phyloP scores from a whole-genome alignment of 2,113 vertebrate genomes.

The Lepus americanus region DNA sequence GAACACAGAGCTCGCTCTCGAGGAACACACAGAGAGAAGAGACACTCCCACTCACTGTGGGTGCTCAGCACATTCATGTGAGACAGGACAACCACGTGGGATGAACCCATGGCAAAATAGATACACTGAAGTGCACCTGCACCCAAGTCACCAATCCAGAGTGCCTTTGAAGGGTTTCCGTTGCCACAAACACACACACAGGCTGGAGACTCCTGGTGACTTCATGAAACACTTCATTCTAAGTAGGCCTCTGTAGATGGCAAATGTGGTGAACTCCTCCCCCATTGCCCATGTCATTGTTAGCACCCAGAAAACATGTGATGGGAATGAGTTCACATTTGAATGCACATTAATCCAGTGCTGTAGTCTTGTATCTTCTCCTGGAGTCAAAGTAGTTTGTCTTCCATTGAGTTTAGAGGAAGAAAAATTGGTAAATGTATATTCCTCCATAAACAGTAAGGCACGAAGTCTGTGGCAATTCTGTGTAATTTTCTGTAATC shows the following conservation, averaged over 20 bases:
- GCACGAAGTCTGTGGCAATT: conserved; percentile 84
- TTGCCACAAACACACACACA: background rate
- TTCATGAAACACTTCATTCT: background rate
- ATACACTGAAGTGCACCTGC: background rate
- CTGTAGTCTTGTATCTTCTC: conserved; percentile 65
- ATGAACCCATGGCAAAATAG: background rate
- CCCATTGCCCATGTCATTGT: background rate
- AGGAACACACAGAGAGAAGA: background rate
- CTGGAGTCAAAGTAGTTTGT: conserved; percentile 78
- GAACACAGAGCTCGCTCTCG: background rate
- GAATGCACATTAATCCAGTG: conserved; percentile 73
- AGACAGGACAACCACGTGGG: background rate
- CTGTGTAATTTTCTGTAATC: conserved; percentile 87
- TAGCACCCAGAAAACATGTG: conserved; percentile 64
- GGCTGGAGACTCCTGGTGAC: background rate
- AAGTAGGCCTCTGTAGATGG: background rate
- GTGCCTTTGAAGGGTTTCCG: background rate
- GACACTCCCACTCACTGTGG: background rate
- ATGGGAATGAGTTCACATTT: conserved; percentile 69
- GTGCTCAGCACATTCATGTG: background rate
- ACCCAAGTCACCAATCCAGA: background rate
- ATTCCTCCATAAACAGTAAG: conserved; percentile 84
- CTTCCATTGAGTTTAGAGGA: conserved; percentile 75
- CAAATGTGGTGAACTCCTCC: background rate
- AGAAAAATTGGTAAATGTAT: conserved; percentile 80